These are phyloP conservation scores for Amblyjoppa proteus DNA, from an alignment of 2,888 invertebrate species.

Conservation along the genomic window DNA sequence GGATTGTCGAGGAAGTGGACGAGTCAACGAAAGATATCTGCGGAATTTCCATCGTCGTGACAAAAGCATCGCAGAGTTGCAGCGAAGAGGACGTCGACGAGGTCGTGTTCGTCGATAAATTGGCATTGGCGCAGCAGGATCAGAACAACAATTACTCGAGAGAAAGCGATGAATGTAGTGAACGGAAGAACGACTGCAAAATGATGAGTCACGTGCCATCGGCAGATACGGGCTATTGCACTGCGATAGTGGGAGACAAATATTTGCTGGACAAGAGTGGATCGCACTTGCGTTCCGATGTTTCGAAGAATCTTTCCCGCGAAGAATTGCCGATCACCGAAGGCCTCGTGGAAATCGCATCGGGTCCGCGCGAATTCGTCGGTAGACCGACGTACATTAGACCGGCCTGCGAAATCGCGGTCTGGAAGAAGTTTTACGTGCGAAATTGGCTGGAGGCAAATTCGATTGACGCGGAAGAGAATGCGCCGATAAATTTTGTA, in stretches of 20 bases:
- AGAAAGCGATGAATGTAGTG: background rate
- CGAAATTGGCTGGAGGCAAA: constrained; percentile 43
- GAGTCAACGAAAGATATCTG: background rate
- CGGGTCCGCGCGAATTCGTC: background rate
- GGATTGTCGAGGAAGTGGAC: background rate
- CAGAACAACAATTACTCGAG: constrained; percentile 41
- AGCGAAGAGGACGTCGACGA: constrained; percentile 17
- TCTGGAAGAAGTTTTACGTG: constrained; percentile 50
- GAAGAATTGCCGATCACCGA: constrained; percentile 1
- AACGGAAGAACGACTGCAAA: background rate
- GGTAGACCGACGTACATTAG: background rate
- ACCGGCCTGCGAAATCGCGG: background rate
- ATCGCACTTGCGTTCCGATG: constrained; percentile 10
- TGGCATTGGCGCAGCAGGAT: constrained; percentile 13
- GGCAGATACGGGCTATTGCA: constrained; percentile 38
- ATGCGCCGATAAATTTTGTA: constrained; percentile 1
- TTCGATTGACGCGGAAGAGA: background rate
- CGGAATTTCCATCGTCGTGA: constrained; percentile 28
- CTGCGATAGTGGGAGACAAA: constrained; percentile 30
- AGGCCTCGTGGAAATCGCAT: background rate
- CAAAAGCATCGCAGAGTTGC: constrained; percentile 30
- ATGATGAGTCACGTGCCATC: constrained; percentile 6
- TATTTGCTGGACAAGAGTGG: background rate
- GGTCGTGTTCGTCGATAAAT: background rate
- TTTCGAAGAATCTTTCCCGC: constrained; percentile 16